Evolutionary conservation across 2,113 vertebrate genomes (phyloP), one percentile per base, ranked within the genome.

Genomic region (Bubo blakistoni): DNA sequence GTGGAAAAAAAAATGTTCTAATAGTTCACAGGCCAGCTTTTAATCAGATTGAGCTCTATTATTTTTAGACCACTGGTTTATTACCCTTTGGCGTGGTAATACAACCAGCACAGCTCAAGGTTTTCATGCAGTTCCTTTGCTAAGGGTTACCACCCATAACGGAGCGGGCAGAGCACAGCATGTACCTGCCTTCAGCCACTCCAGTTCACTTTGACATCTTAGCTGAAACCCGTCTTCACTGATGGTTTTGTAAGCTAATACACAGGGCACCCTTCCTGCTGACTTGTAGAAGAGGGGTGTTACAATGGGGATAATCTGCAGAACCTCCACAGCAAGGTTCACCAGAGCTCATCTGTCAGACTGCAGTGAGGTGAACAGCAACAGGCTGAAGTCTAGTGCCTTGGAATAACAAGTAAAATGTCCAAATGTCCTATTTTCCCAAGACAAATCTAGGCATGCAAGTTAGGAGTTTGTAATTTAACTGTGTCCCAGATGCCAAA

Each of bases 111-210:
- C 13, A 47, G 8, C 30, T 71, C 16, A 22, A 8, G 30, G 40
- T 66, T 76, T 42, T 59, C 27, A 13, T 15, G 7, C 36, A 12
- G 47, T 18, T 34, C 32, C 40, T 88, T 74, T 84, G 59, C 40
- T 67, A n/a, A 55, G 16, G 19, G 42, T 47, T 61, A 67, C 69
- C 36, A 32, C 32, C 17, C 20, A 1, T 63, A 42, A 38, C 36
- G n/a, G 51, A 59, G 52, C 44, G 47, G n/a, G 30, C 0, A 0
- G 51, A 65, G 47, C 9, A 36, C 38, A 83, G 13, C 3, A 3
- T 4, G 18, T 27, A 17, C 26, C 52, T 67, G 40, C 3, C 0
- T 49, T 72, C 42, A 38, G 30, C n/a, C 9, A 1, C 69, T 81
- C 19, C 15, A 11, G 19, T 70, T 81, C 16, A 3, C 19, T 47